phyloP scores from a whole-genome alignment of 2,113 vertebrate species.

The Odocoileus hemionus region DNA sequence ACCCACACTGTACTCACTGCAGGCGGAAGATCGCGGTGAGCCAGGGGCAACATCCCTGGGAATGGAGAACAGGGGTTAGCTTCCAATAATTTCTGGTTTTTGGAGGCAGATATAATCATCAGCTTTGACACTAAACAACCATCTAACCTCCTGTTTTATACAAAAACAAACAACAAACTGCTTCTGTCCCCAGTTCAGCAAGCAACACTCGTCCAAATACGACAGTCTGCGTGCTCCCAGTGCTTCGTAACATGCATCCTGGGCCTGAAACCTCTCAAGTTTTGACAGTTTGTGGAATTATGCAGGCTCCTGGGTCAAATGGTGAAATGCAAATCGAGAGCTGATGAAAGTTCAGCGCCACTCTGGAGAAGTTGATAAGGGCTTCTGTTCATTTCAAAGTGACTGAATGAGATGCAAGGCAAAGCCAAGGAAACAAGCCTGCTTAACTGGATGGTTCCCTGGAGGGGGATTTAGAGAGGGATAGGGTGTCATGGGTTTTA shows the following conservation, averaged over 20 bases:
- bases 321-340: neutral
- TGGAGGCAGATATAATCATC: neutral
- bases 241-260: neutral
- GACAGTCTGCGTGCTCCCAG: neutral
- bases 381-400: neutral
- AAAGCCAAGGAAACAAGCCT: neutral
- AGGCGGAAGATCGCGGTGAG: constrained; percentile 88
- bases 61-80: constrained; percentile 38
- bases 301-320: neutral
- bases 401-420: neutral
- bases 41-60: constrained; percentile 92
- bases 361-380: neutral
- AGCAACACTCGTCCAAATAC: neutral
- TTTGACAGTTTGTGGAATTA: neutral
- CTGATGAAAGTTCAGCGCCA: neutral
- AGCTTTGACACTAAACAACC: neutral
- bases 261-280: neutral
- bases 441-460: rapidly evolving
- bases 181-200: neutral
- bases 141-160: neutral
- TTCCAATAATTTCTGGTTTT: neutral
- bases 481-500: neutral
- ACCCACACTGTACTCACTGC: constrained; percentile 85
- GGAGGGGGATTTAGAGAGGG: neutral
- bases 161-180: neutral